Conservation (phyloP, 1,140 invertebrate genomes). For the Macrotrachela quadricornifera region DNA sequence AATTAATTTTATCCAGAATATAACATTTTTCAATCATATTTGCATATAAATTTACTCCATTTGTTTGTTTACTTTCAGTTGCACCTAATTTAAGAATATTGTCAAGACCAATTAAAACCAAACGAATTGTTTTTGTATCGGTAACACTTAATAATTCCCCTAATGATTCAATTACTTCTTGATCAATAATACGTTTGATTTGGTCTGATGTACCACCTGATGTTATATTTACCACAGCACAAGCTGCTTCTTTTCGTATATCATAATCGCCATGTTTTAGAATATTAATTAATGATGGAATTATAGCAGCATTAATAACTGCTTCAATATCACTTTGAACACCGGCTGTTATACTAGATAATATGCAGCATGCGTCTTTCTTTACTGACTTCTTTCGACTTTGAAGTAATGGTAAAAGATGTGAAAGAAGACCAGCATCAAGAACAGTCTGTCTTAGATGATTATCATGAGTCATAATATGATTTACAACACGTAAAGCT, state of each 20-base stretch:
- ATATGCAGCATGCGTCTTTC: slow-evolving; percentile 84
- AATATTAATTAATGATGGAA: slow-evolving; percentile 67
- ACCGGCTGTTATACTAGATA: slow-evolving; percentile 94
- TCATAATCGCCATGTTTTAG: slow-evolving; percentile 22
- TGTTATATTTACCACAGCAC: slow-evolving; percentile 28
- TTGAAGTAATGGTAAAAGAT: slow-evolving; percentile 73
- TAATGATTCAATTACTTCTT: slow-evolving; percentile 13
- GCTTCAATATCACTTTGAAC: slow-evolving; percentile 80
- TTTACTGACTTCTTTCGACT: slow-evolving; percentile 78
- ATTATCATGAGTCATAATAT: slow-evolving; percentile 30
- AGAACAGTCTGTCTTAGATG: slow-evolving; percentile 20
- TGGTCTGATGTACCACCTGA: slow-evolving; percentile 27
- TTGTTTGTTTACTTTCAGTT: slow-evolving; percentile 16
- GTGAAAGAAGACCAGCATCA: slow-evolving; percentile 63
- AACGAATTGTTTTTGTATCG: slow-evolving; percentile 24
- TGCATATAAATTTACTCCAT: slow-evolving; percentile 16
- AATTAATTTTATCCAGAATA: slow-evolving; percentile 88
- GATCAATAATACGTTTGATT: slow-evolving; percentile 19
- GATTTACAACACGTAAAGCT: slow-evolving; percentile 25
- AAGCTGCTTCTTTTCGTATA: slow-evolving; percentile 29
- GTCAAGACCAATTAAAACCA: slow-evolving; percentile 22
- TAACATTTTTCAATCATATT: slow-evolving; percentile 24
- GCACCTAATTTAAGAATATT: slow-evolving; percentile 25
- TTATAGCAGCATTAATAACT: slow-evolving; percentile 78
- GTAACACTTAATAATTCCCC: slow-evolving; percentile 16